Evolutionary conservation across 2,113 vertebrate genomes (phyloP).

Genomic region (Bubalus kerabau): DNA sequence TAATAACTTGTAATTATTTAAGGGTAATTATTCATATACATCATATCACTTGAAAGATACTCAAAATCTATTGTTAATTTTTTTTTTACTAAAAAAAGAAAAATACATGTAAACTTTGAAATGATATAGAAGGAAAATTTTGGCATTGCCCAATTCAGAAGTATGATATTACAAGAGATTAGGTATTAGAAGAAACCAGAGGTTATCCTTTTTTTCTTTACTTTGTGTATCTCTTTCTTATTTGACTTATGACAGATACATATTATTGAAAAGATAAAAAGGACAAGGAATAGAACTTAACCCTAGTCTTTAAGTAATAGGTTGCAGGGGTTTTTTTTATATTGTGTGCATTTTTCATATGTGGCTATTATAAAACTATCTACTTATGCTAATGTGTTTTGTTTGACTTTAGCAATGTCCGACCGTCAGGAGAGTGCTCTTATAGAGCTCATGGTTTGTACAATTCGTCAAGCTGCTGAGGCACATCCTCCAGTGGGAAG

Average conservation of each 20-base stretch:
- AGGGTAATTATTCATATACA: background rate
- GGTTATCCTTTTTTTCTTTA: background rate
- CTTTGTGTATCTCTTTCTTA: background rate
- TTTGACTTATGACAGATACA: background rate
- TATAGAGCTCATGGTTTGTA: constrained; percentile 97
- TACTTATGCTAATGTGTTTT: constrained; percentile 14
- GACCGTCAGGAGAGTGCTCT: constrained; percentile 97
- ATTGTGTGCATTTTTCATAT: background rate
- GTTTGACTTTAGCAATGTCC: constrained; percentile 86
- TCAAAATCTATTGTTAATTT: constrained; percentile 17
- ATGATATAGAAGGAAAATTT: background rate
- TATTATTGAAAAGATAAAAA: background rate
- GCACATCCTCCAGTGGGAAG: constrained; percentile 98
- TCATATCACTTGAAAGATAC: background rate
- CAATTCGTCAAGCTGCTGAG: constrained; percentile 96
- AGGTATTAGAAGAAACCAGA: background rate
- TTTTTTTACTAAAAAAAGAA: background rate
- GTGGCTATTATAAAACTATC: background rate
- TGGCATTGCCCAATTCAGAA: background rate
- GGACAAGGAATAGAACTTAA: background rate
- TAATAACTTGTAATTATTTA: background rate
- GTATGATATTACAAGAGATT: background rate
- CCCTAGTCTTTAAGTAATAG: background rate
- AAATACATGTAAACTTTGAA: background rate
- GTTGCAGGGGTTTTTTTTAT: background rate